Conservation (phyloP, 1,140 invertebrate species). For the Achroia grisella region DNA sequence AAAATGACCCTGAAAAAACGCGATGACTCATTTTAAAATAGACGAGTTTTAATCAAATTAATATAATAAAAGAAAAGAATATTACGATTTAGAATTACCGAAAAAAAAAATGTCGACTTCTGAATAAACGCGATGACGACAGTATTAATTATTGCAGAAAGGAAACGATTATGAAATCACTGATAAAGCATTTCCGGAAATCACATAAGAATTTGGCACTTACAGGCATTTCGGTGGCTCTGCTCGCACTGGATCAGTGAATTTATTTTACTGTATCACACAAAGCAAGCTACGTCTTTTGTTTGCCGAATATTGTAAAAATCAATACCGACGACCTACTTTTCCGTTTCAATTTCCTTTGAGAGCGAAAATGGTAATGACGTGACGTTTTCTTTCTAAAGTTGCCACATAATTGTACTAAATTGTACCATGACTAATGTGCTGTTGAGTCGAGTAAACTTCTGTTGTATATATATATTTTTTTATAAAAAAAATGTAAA, state of each 20-base stretch:
- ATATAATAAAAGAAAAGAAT: not conserved
- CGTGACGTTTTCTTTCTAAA: constrained; percentile 25
- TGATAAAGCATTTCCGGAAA: constrained; percentile 31
- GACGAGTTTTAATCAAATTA: constrained; percentile 1
- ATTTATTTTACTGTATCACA: constrained; percentile 28
- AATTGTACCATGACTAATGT: constrained; percentile 2
- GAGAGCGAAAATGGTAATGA: constrained; percentile 49
- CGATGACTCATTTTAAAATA: constrained; percentile 5
- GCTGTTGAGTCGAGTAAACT: not conserved
- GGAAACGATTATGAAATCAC: constrained; percentile 40
- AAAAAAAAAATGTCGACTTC: not conserved
- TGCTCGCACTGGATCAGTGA: constrained; percentile 28
- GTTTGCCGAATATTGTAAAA: constrained; percentile 62
- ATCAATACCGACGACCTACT: constrained; percentile 65
- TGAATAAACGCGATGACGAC: no score
- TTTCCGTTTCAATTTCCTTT: constrained; percentile 48
- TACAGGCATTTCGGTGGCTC: constrained; percentile 55
- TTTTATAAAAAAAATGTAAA: no score
- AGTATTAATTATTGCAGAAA: constrained; percentile 9
- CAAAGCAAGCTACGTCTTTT: constrained; percentile 45
- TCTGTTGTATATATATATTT: no score
- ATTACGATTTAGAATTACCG: not conserved
- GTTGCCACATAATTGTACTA: constrained; percentile 18
- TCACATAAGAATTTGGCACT: constrained; percentile 45
- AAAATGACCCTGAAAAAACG: constrained; percentile 12